phyloP scores from a whole-genome alignment of 2,888 invertebrate genomes.

The Harmothoe impar region DNA sequence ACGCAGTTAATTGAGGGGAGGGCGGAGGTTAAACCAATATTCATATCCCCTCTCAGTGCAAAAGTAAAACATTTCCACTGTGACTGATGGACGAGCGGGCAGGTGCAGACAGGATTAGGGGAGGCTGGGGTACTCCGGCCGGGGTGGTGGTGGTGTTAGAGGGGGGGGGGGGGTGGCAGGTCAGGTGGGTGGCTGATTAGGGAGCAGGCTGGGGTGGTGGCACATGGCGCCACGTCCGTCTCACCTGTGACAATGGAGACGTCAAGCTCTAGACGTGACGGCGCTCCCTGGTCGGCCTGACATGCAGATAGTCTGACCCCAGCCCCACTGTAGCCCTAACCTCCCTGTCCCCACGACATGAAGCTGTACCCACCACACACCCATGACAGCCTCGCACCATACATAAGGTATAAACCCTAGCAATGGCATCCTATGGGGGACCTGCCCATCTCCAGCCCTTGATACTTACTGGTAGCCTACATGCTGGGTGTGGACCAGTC shows the following conservation, averaged over 20 bases:
- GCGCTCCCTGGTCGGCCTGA: not conserved
- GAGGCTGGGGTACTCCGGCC: not conserved
- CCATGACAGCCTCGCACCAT: not conserved
- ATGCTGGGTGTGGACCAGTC: not conserved
- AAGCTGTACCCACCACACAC: not conserved
- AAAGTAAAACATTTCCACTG: not conserved
- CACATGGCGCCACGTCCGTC: not conserved
- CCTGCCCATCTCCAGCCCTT: not conserved
- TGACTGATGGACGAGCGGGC: conserved; percentile 13
- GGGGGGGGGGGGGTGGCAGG: not conserved
- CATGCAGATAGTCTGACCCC: not conserved
- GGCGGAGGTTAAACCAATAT: conserved; percentile 62
- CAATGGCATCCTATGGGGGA: not conserved
- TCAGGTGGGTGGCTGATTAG: not conserved
- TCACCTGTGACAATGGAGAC: conserved; percentile 48
- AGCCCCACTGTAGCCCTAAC: not conserved
- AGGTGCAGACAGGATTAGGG: conserved; percentile 18
- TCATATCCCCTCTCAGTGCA: conserved; percentile 8
- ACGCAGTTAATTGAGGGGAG: conserved; percentile 59
- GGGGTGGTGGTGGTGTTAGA: not conserved
- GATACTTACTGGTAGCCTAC: too few species aligned
- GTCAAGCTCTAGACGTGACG: conserved; percentile 30
- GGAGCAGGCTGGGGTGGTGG: not conserved
- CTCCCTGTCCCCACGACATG: not conserved
- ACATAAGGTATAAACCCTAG: too few species aligned